Conservation (phyloP, 2,797 vertebrate species). For the Pseudotriccus pelzelni region DNA sequence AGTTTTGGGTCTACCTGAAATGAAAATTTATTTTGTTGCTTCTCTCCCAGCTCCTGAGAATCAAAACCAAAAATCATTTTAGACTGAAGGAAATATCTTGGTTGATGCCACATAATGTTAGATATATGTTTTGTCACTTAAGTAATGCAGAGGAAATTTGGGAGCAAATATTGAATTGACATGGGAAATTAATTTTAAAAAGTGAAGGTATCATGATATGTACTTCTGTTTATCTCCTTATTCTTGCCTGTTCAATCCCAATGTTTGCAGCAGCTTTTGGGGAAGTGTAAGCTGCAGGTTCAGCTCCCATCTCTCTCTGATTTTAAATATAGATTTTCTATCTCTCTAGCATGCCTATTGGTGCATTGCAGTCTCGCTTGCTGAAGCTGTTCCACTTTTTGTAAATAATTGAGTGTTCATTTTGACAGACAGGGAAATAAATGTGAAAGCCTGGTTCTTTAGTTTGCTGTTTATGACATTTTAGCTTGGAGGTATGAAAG, state of each 20-base stretch:
- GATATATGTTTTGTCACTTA: not conserved
- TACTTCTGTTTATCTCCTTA: not conserved
- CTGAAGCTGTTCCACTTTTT: slow-evolving; percentile 30
- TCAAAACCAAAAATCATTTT: not conserved
- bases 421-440: slow-evolving; percentile 44
- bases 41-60: not conserved
- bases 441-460: slow-evolving; percentile 25
- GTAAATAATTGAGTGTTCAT: slow-evolving; percentile 64
- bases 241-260: not conserved
- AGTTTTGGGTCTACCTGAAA: not conserved
- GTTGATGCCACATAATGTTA: not conserved
- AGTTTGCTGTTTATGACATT: slow-evolving; percentile 8
- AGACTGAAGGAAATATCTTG: not conserved
- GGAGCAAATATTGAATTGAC: not conserved
- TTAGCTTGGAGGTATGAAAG: slow-evolving; percentile 23
- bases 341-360: slow-evolving; percentile 3
- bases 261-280: not conserved
- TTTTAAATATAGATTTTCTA: slow-evolving; percentile 44
- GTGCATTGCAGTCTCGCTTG: slow-evolving; percentile 4
- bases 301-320: not conserved
- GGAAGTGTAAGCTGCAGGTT: not conserved
- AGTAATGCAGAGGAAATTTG: not conserved
- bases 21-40: not conserved
- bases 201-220: not conserved
- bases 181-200: not conserved